Base-by-base conservation (phyloP, 2,888 invertebrate species). In the Tetranychus piercei region DNA sequence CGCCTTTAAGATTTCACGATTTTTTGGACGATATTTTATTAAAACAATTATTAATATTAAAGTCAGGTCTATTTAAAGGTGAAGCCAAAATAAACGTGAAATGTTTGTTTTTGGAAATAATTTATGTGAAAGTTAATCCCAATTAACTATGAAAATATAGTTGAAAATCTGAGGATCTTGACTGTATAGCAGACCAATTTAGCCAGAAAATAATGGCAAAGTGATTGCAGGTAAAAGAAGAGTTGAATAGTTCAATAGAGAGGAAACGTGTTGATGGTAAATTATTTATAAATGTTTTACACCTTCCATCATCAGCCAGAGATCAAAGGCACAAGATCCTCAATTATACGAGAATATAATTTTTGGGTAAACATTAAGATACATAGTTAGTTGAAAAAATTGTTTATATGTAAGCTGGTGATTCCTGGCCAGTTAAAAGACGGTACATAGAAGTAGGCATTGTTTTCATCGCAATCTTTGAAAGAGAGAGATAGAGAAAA, bases 401-500 rank as follows among this genome's bases (percentile, higher is more conserved):
- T 66, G 72, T 77, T 82, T 80, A 97, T 86, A 99, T 96, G 86
- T 95, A 99, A 84, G 96, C 91, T 80, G 99, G 99, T 84, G 94
- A 93, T 86, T 99, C 99, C 85, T 99, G 99, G 77, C 99, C 99
- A 80, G 99, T 99, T 82, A 99, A 86, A 82, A 99, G 87, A 81
- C 97, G 89, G 87, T 96, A 99, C 94, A 99, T 99, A 79, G 97
- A 97, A 79, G 99, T 99, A 80, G 99, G 99, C 99, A 99, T 99
- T 77, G 99, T 99, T 86, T 99, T 99, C 97, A 99, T 99, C 81
- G 96, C 87, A 81, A 99, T 99, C 95, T 96, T 5, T 15, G 55
- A 55, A 15, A 55, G 55, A 55, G 55, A 55, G 55, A 55, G 6
- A 55, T 0, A 87, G 87, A 86, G 78, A 78, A 64, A 45, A 71